A percentile compares a stretch with the other conserved stretches of the same genome.
phyloP scores from a whole-genome alignment of 2,888 invertebrate species.

The Danaus chrysippus region DNA sequence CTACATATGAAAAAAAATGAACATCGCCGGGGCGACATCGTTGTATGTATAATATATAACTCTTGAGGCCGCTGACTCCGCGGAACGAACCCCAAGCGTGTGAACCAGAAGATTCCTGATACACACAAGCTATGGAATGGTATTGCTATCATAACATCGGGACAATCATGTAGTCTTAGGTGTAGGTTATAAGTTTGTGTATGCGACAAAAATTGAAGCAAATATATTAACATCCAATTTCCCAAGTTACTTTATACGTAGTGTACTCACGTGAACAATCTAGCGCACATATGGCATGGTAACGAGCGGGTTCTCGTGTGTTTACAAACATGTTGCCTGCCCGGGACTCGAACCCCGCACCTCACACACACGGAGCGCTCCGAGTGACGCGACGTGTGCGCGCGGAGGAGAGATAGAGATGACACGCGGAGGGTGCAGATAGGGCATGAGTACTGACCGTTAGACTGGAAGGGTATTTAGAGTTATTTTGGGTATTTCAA shows the following conservation, averaged over 20 bases:
- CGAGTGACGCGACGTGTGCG: slow-evolving; percentile 46
- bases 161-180: too few relatives aligned
- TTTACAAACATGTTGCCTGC: slow-evolving; percentile 38
- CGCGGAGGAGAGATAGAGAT: slow-evolving; percentile 46
- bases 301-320: slow-evolving; percentile 30
- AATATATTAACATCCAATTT: not conserved
- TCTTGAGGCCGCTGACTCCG: too few relatives aligned
- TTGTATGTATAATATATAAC: too few relatives aligned
- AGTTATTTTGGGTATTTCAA: not conserved
- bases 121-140: too few relatives aligned
- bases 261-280: slow-evolving; percentile 51
- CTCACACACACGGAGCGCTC: slow-evolving; percentile 47
- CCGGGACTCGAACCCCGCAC: slow-evolving; percentile 26
- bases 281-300: slow-evolving; percentile 46
- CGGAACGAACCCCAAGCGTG: too few relatives aligned
- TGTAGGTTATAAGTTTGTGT: too few relatives aligned
- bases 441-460: slow-evolving; percentile 58
- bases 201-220: slow-evolving; percentile 5
- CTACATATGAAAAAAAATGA: too few relatives aligned
- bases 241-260: too few relatives aligned
- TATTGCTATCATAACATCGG: too few relatives aligned
- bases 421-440: slow-evolving; percentile 64
- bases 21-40: too few relatives aligned
- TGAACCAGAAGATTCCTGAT: too few relatives aligned
- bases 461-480: slow-evolving; percentile 49